phyloP scores from a whole-genome alignment of 2,113 vertebrate species.

The Labrus mixtus region DNA sequence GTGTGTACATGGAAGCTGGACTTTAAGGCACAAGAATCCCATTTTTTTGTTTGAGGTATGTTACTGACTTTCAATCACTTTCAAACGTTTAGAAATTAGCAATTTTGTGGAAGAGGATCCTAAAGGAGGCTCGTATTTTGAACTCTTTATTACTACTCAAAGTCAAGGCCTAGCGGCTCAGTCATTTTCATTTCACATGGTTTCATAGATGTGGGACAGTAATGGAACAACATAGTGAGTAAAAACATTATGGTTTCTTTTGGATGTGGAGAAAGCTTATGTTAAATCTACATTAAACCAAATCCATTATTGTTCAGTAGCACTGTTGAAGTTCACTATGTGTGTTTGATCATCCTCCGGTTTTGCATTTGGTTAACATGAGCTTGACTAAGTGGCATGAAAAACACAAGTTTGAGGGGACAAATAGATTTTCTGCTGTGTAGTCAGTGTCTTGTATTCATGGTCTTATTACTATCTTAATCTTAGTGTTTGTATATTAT shows the following conservation, averaged over 20 bases:
- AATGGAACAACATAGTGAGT: not conserved
- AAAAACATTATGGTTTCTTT: not conserved
- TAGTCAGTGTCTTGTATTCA: not conserved
- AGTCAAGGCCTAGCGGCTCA: not conserved
- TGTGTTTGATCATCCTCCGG: not conserved
- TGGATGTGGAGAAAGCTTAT: not conserved
- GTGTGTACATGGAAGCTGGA: not conserved
- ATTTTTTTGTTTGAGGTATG: conserved; percentile 58
- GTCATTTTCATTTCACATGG: not conserved
- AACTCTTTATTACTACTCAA: not conserved
- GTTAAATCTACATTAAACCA: not conserved
- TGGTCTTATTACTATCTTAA: conserved; percentile 1
- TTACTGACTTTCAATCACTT: conserved; percentile 10
- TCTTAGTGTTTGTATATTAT: conserved; percentile 32
- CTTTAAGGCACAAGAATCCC: conserved; percentile 3
- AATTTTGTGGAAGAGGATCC: not conserved
- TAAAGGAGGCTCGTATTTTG: not conserved
- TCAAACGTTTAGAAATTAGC: not conserved
- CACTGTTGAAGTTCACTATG: not conserved
- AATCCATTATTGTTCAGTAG: not conserved
- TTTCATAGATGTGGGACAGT: not conserved
- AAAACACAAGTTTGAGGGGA: not conserved
- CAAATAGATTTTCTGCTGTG: not conserved
- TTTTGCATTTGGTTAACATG: not conserved
- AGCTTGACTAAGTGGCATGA: not conserved